phyloP scores from a whole-genome alignment of 2,888 invertebrate genomes.

The Maniola hyperantus region DNA sequence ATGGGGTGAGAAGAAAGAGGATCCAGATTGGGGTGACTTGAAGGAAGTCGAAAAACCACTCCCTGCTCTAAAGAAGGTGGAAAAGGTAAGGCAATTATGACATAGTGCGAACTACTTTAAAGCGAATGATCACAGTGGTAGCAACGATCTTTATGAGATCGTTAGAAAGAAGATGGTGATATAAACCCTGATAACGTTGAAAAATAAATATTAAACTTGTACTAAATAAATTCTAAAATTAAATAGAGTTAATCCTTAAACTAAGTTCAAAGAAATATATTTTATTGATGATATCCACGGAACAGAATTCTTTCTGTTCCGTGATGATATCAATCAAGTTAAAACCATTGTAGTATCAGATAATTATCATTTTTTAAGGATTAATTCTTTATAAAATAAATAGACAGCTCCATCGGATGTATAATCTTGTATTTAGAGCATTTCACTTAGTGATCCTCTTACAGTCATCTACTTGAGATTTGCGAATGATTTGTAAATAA shows the following conservation, averaged over 20 bases:
- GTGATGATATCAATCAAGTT: too few relatives aligned
- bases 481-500: neutral
- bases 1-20: slow-evolving; percentile 95
- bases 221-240: slow-evolving; percentile 17
- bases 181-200: slow-evolving; percentile 49
- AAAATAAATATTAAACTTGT: slow-evolving; percentile 26
- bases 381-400: slow-evolving; percentile 40
- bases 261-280: neutral
- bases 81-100: slow-evolving; percentile 87
- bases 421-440: slow-evolving; percentile 6
- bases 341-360: slow-evolving; percentile 12
- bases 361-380: slow-evolving; percentile 40
- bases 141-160: neutral
- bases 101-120: neutral
- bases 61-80: slow-evolving; percentile 94
- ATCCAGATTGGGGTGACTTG: slow-evolving; percentile 96
- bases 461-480: neutral
- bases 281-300: neutral
- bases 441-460: slow-evolving; percentile 6
- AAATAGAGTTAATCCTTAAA: slow-evolving; percentile 18
- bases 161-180: slow-evolving; percentile 59
- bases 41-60: slow-evolving; percentile 95
- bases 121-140: neutral
- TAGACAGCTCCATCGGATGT: slow-evolving; percentile 62
- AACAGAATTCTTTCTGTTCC: too few relatives aligned